phyloP scores from a whole-genome alignment of 2,888 invertebrate genomes.

The Phoenoteleia sp. region DNA sequence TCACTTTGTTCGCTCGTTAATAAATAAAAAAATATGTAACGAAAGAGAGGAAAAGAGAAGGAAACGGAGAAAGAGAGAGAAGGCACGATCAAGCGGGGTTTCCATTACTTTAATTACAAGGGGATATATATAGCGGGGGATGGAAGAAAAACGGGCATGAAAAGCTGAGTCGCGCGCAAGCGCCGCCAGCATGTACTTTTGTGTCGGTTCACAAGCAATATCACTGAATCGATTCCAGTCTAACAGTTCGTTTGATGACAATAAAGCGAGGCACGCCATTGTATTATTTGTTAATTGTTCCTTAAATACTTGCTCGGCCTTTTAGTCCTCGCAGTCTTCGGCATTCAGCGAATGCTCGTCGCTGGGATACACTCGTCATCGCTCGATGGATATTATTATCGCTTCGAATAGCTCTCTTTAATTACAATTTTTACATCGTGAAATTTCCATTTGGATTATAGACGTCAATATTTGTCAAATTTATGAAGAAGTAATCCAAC shows the following conservation, averaged over 20 bases:
- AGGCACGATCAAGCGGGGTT: no score
- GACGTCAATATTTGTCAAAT: no score
- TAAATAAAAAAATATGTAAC: no score
- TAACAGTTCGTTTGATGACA: slow-evolving; percentile 66
- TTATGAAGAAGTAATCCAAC: no score
- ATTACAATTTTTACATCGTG: slow-evolving; percentile 13
- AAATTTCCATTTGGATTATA: no score
- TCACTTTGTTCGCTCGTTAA: no score
- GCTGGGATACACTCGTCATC: no score
- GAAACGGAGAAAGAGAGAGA: slow-evolving; percentile 35
- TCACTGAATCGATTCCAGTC: slow-evolving; percentile 66
- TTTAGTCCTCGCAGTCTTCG: slow-evolving; percentile 24
- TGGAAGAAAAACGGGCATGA: slow-evolving; percentile 56
- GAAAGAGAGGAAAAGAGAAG: slow-evolving; percentile 32
- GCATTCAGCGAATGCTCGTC: no score
- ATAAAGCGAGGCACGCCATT: slow-evolving; percentile 54
- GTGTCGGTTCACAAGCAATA: slow-evolving; percentile 53
- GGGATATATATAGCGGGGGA: slow-evolving; percentile 57
- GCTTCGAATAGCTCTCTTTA: no score
- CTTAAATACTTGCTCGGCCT: slow-evolving; percentile 44
- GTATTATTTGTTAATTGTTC: slow-evolving; percentile 60
- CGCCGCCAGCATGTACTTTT: slow-evolving; percentile 48
- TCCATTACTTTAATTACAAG: slow-evolving; percentile 84
- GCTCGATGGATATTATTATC: no score
- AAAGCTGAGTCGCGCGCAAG: slow-evolving; percentile 47